Evolutionary conservation across 2,888 invertebrate genomes (phyloP), one percentile per base, ranked within the genome.

Genomic region (Dugesia japonica): DNA sequence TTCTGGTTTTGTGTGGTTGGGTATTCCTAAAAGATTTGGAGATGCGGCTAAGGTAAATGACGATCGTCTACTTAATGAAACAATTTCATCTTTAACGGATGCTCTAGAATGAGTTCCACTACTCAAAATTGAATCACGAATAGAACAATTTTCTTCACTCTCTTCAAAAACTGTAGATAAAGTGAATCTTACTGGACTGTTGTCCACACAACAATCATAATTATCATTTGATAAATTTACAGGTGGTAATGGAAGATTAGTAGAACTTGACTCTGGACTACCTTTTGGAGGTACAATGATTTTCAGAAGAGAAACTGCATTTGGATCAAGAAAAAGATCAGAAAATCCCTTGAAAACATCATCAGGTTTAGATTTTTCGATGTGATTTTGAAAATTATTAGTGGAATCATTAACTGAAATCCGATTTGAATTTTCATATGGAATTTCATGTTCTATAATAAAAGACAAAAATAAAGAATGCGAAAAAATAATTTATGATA

Each of bases 31-130:
- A n/a, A 56, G 7, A n/a, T 23, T 56, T 56, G 56, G 56, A 9
- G 56, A 56, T n/a, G 56, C 9, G 23, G 56, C 20, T 20, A 56
- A 23, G 23, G n/a, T 56, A 56, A 56, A 56, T 20, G 56, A 56
- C 1, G 56, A 56, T 13, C 23, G n/a, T n/a, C 56, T 56, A 23
- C 56, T 56, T n/a, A 56, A 56, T 13, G 56, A 56, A 4, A 56
- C 56, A 9, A 56, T 1, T 56, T 56, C 56, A 13, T 56, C 56
- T 56, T 56, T 56, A 20, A 56, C n/a, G 4, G 56, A 56, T 13
- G 56, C 56, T 56, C 56, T 56, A 9, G 56, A 56, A 56, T 56
- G 56, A 56, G 56, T 56, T 1, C 56, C 56, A 56, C 56, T 56
- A 56, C 56, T 56, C 4, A 56, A 56, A 56, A 56, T 56, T 56